Base-by-base conservation (phyloP, 1,140 invertebrate species). In the Diuraphis noxia region DNA sequence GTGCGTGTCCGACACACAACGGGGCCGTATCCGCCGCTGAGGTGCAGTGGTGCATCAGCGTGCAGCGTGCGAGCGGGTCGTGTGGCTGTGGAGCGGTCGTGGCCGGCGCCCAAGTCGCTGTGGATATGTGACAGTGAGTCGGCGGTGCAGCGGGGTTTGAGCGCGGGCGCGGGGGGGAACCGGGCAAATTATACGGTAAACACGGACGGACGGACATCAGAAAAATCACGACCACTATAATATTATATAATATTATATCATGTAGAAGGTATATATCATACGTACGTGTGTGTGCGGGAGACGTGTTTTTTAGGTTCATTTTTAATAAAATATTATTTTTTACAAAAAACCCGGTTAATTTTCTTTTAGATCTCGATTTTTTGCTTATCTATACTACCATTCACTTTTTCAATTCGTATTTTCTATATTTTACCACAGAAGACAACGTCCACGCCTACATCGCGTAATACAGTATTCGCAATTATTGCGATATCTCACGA, bases 1-100 rank as follows among this genome's bases (percentile, higher is more conserved):
- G 82, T 85, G 82, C 82, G 82, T 85, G 82, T 85, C 40, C 40
- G 41, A 41, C n/a, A 8, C 41, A 85, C 82, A 30, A 85, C 40
- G 41, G 40, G 41, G 82, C 40, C 82, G 41, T 85, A 85, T 43
- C 40, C 25, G 41, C 41, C 30, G 41, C 30, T 1, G 41, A 85
- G 41, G 41, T 46, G 36, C 41, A 85, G 79, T 81, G 30, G 30
- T 40, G 72, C 34, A 36, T 17, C n/a, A 2, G 72, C 36, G 79
- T 81, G 79, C 36, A 40, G 36, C 34, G 72, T 36, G 34, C 72
- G 17, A 38, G 40, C 41, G 41, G 34, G 81, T 41, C 40, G 30
- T 41, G 81, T 82, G 82, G 25, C 38, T 82, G 25, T 40, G 25
- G 63, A n/a, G 25, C 81, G 81, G 43, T 30, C 41, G 9, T 30